Base-by-base conservation (phyloP, 2,113 vertebrate genomes). In the Tricholaema leucomelas region DNA sequence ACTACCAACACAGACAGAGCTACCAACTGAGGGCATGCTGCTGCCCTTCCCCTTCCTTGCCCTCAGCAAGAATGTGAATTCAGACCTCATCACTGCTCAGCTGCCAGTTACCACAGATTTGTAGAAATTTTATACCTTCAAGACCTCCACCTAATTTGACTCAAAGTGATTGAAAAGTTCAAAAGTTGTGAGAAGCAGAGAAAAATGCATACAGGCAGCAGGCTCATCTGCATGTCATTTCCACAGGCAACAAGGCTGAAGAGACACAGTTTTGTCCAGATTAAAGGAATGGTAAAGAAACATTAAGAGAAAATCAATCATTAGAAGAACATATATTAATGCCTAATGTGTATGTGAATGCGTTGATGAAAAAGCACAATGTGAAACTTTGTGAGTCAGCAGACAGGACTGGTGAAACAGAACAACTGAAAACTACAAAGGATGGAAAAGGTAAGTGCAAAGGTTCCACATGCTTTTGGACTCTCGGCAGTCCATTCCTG, bases 11-110 rank as follows among this genome's bases (percentile, higher is more conserved):
- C 28, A 33, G 38, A 6, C 48, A 40, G 6, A 44, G 17, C 42
- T 19, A 17, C 8, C 54, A 52, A 19, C 13, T 2, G 7, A 23
- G 28, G 4, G 0, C 1, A 27, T 1, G 16, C 64, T 8, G 10
- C 0, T 31, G 15, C 60, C 64, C 55, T 46, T 54, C 55, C 59
- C n/a, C n/a, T n/a, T n/a, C n/a, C n/a, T n/a, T n/a, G n/a, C n/a
- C n/a, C 60, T 56, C 33, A 13, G 31, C 25, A 84, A 40, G 55
- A 38, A 81, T 8, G 23, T 27, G 24, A 5, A 36, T 46, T 54
- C 24, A 48, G 8, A 42, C 23, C 25, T 36, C 15, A 2, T 7
- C 65, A 24, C 18, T 85, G n/a, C 44, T 77, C 48, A 48, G 24
- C 55, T 42, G 44, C 5, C 44, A 66, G 10, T 59, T 87, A 71